Conservation (phyloP, 1,140 invertebrate species). For the Glomeris maerens region DNA sequence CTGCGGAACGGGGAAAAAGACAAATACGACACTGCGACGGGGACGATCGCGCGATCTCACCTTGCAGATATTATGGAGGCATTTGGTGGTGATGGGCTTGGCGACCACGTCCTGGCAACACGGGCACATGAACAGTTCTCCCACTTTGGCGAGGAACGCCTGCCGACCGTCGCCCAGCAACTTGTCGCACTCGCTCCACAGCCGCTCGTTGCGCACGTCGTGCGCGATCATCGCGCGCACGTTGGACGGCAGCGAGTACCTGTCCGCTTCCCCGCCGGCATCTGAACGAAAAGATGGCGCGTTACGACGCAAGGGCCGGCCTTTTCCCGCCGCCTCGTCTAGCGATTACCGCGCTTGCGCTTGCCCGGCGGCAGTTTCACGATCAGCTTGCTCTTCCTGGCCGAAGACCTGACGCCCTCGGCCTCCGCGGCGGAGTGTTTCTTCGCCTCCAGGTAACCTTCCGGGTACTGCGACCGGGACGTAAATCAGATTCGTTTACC, state of each 20-base stretch:
- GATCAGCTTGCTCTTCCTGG: too few relatives aligned
- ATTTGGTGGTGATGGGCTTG: slow-evolving; percentile 56
- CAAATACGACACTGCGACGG: too few relatives aligned
- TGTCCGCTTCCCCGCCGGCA: neutral
- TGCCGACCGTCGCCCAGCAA: slow-evolving; percentile 19
- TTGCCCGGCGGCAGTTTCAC: too few relatives aligned
- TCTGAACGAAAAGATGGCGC: too few relatives aligned
- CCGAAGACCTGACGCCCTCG: too few relatives aligned
- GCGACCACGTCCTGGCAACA: slow-evolving; percentile 63
- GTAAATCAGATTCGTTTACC: too few relatives aligned
- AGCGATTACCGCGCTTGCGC: too few relatives aligned
- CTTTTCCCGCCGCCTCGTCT: too few relatives aligned
- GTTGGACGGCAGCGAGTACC: neutral
- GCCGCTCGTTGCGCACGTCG: neutral
- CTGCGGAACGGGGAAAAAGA: too few relatives aligned
- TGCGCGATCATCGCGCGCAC: neutral
- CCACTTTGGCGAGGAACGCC: slow-evolving; percentile 48
- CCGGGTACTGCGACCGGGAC: slow-evolving; percentile 15
- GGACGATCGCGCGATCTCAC: too few relatives aligned
- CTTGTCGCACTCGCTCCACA: slow-evolving; percentile 4
- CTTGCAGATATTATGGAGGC: slow-evolving; percentile 60
- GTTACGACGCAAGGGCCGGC: too few relatives aligned
- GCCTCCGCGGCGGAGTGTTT: too few relatives aligned
- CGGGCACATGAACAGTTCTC: slow-evolving; percentile 55
- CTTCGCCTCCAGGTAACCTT: slow-evolving; percentile 3